Conservation (phyloP, 2,113 vertebrate species). For the Oceanites oceanicus region DNA sequence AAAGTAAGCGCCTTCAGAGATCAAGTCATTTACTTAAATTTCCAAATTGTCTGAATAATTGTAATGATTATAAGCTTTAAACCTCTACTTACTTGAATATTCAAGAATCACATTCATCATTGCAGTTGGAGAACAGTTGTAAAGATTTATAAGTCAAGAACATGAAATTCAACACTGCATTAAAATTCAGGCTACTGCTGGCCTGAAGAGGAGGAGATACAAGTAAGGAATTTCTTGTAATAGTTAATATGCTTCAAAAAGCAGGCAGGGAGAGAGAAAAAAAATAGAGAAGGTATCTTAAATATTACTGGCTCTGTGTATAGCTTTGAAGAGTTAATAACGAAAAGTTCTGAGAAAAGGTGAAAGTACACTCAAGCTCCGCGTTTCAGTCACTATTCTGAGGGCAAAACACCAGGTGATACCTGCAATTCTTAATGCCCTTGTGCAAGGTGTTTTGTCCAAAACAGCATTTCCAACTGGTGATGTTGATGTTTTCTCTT, state of each 20-base stretch:
- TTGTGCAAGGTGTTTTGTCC: background rate
- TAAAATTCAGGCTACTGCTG: background rate
- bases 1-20: background rate
- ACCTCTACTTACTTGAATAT: background rate
- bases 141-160: background rate
- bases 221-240: background rate
- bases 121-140: background rate
- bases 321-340: background rate
- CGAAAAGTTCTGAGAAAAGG: background rate
- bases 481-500: background rate
- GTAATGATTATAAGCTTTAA: background rate
- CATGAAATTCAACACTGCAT: background rate
- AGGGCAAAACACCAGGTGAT: background rate
- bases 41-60: background rate
- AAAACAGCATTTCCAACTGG: background rate
- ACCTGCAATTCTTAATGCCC: background rate
- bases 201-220: background rate
- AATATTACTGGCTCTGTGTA: background rate
- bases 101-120: background rate
- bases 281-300: background rate
- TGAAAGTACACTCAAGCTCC: background rate
- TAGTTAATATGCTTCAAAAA: background rate
- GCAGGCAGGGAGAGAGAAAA: background rate
- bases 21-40: background rate
- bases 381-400: background rate